Evolutionary conservation across 2,113 vertebrate species (phyloP), one percentile per base, ranked within the genome.

Genomic region (Semnornis frantzii): DNA sequence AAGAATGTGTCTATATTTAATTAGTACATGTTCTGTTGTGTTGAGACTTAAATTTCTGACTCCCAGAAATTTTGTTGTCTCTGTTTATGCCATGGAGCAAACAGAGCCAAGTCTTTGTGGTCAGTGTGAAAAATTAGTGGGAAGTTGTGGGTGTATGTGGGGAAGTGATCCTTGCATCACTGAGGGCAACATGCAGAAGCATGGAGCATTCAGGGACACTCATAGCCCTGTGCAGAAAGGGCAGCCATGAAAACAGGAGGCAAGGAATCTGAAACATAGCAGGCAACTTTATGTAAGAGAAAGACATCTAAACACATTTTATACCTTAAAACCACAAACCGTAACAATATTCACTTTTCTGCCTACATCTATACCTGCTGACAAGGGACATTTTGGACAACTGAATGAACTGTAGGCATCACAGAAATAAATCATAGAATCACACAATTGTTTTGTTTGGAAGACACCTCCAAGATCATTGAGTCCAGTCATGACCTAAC

Each of bases 151-250:
- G 8, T 30, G 5, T 27, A 15, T 15, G 54, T 8, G 14, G 10
- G 5, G 8, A 10, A 42, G 44, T 31, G 37, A 64, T 6, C 14
- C 24, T 37, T 34, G 11, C 19, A 33, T 81, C 25, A 5, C 15
- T 8, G 5, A 8, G 13, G 28, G 9, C 25, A 25, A 12, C 4
- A 6, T 1, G 4, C 3, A n/a, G 39, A 39, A 46, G 12, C 13
- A 12, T 7, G 42, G 37, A 8, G 11, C 3, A 4, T 10, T 9
- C n/a, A 11, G 30, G 16, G 30, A 72, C 33, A 71, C 8, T 12
- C 21, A 10, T 27, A 9, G 5, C 15, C 4, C 8, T 18, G 11
- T 44, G n/a, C 33, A 66, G 33, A 60, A n/a, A 23, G 8, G 24
- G 7, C 19, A 66, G 54, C 27, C 24, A 23, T 37, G 20, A 46